These are phyloP conservation scores for Emydura subglobosa DNA, from an alignment of 2,113 vertebrate species.

Conservation along the genomic window DNA sequence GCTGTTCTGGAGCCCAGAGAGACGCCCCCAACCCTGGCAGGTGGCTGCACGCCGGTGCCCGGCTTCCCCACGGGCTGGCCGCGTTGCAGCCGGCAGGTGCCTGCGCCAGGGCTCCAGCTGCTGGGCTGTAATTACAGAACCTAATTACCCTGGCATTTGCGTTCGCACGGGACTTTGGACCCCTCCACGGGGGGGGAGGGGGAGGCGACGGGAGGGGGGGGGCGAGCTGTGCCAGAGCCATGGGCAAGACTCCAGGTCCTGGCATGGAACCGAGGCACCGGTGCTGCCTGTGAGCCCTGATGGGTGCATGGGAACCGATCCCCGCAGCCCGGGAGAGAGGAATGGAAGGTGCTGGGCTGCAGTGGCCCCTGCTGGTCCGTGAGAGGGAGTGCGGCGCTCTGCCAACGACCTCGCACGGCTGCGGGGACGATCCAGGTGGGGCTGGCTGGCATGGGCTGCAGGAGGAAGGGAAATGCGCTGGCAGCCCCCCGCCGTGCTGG, in stretches of 20 bases:
- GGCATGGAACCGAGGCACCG: not conserved
- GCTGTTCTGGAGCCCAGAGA: not conserved
- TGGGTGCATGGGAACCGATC: no score
- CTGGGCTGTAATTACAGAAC: not conserved
- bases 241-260: not conserved
- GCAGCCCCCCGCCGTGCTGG: no score
- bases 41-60: not conserved
- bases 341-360: not conserved
- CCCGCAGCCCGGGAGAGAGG: not conserved
- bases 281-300: not conserved
- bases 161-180: not conserved
- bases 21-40: no score
- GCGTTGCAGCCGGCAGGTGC: not conserved
- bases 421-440: not conserved
- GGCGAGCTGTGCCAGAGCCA: not conserved
- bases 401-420: not conserved
- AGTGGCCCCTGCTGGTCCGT: not conserved
- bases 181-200: no score
- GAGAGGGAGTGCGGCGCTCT: not conserved
- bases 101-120: slow-evolving; percentile 4
- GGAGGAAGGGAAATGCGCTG: no score
- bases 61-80: not conserved
- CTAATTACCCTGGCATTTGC: not conserved
- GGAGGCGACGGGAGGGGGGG: not conserved
- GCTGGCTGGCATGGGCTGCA: no score